phyloP scores from a whole-genome alignment of 2,113 vertebrate species.

The Elachura formosa region DNA sequence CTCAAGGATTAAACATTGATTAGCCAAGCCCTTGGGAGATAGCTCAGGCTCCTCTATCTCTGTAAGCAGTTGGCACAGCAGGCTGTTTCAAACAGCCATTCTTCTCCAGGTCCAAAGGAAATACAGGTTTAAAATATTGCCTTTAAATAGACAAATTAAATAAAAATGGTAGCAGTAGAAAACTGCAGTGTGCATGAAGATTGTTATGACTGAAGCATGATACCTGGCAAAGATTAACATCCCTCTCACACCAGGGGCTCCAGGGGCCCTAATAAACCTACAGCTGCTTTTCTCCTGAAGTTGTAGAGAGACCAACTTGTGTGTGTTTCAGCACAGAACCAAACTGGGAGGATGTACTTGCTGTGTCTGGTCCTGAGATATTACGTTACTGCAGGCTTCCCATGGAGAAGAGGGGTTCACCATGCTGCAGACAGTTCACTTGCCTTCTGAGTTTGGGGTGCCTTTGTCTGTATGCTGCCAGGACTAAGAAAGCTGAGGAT shows the following conservation, averaged over 20 bases:
- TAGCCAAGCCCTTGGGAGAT: neutral
- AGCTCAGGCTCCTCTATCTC: neutral
- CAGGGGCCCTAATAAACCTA: neutral
- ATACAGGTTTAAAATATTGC: neutral
- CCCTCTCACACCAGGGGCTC: neutral
- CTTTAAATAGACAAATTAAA: neutral
- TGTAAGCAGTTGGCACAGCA: neutral
- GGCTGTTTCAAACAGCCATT: neutral
- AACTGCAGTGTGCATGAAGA: neutral
- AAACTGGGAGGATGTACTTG: neutral
- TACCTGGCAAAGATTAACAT: neutral
- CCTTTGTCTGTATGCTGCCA: neutral
- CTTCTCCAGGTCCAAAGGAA: neutral
- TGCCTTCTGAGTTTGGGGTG: neutral
- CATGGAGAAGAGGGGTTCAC: neutral
- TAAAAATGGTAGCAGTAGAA: neutral
- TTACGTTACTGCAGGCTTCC: neutral
- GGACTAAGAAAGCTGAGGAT: neutral
- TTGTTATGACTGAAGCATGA: neutral
- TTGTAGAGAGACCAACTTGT: neutral
- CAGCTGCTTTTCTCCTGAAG: neutral
- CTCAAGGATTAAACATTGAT: accelerated
- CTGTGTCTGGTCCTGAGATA: neutral
- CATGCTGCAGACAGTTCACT: neutral
- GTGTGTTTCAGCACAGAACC: neutral